Evolutionary conservation across 2,888 invertebrate species (phyloP).

Genomic region (Automeris io): DNA sequence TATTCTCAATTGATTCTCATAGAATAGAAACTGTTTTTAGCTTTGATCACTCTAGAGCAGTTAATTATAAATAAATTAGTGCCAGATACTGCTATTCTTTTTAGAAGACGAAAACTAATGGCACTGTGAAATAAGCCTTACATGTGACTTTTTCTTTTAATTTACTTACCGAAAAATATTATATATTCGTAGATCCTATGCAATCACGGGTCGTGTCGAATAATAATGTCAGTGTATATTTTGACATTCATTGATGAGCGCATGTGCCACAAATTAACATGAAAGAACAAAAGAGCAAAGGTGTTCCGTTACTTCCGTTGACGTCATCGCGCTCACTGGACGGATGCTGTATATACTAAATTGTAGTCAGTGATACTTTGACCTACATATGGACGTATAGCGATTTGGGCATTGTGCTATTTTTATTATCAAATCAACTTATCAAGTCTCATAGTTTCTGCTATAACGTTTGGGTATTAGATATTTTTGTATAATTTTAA

Average conservation of each 20-base stretch:
- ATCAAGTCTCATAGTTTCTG: not conserved
- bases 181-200: no score
- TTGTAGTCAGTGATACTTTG: slow-evolving; percentile 25
- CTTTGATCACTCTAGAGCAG: no score
- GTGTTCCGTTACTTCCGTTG: slow-evolving; percentile 46
- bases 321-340: slow-evolving; percentile 32
- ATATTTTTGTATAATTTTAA: no score
- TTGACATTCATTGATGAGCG: slow-evolving; percentile 28
- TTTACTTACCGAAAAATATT: no score
- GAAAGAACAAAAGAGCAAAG: slow-evolving; percentile 38
- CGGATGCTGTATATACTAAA: slow-evolving; percentile 32
- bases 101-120: no score
- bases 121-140: no score
- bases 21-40: no score
- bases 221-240: slow-evolving; percentile 5
- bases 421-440: slow-evolving; percentile 6
- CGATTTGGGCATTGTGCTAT: slow-evolving; percentile 19
- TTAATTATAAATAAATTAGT: no score
- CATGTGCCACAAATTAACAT: slow-evolving; percentile 42
- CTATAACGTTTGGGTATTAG: not conserved
- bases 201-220: not conserved
- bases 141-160: no score
- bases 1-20: no score
- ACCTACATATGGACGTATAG: slow-evolving; percentile 30
- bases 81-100: no score